Conservation (phyloP, 1,140 invertebrate genomes). For the Saxidomus purpurata region DNA sequence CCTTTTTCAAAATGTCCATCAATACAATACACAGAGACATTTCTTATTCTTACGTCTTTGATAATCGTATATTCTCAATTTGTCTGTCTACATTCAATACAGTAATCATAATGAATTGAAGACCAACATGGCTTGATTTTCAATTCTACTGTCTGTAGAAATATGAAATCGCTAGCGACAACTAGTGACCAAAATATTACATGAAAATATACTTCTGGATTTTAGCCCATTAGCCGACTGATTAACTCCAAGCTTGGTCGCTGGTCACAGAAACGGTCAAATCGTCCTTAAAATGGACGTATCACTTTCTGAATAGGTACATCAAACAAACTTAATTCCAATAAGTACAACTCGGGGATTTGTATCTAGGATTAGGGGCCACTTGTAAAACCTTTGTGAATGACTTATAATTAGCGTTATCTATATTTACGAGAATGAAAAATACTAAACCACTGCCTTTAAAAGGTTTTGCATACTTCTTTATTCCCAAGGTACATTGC, state of each 20-base stretch:
- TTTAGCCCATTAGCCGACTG: slow-evolving; percentile 32
- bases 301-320: slow-evolving; percentile 18
- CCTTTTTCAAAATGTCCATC: no score
- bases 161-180: background rate
- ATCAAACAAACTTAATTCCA: slow-evolving; percentile 51
- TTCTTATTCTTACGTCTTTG: no score
- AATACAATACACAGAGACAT: no score
- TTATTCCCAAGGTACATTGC: background rate
- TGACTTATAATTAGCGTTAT: slow-evolving; percentile 54
- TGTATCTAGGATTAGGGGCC: slow-evolving; percentile 54
- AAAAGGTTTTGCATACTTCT: slow-evolving; percentile 11
- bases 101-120: no score
- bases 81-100: no score
- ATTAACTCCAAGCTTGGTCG: background rate
- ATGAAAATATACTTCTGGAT: slow-evolving; percentile 28
- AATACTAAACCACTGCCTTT: background rate
- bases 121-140: background rate
- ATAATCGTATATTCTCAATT: no score
- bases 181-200: slow-evolving; percentile 1
- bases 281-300: background rate
- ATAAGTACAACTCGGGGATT: slow-evolving; percentile 55
- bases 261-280: background rate
- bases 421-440: background rate
- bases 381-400: slow-evolving; percentile 25
- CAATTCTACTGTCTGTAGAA: background rate